A percentile compares a stretch with the other conserved stretches of the same genome.
Evolutionary conservation across 2,888 invertebrate species (phyloP).

Genomic region (Drosophila multiciliata): DNA sequence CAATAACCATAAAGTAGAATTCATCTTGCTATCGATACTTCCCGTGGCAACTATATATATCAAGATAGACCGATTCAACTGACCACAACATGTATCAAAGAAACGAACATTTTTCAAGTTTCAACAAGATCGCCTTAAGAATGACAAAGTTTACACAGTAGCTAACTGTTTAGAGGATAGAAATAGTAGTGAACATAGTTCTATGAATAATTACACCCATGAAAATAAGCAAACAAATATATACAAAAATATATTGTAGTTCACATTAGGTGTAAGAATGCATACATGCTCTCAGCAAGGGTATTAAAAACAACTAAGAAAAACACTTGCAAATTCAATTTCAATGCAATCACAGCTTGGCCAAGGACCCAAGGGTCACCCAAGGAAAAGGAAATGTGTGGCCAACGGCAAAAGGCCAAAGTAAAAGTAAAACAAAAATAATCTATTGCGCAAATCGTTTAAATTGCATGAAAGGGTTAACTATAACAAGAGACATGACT

Average conservation of each 20-base stretch:
- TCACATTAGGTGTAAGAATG: neutral
- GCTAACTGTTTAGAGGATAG: neutral
- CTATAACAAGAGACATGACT: conserved; percentile 44
- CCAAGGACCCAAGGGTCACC: conserved; percentile 8
- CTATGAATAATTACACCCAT: neutral
- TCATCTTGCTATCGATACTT: neutral
- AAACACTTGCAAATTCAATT: conserved; percentile 70
- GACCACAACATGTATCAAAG: neutral
- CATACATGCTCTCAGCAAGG: neutral
- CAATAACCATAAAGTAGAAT: neutral
- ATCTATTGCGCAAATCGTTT: conserved; percentile 68
- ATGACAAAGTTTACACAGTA: neutral
- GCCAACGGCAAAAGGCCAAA: conserved; percentile 24
- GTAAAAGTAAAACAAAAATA: conserved; percentile 42
- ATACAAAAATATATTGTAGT: neutral
- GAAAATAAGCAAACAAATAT: neutral
- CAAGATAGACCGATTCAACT: neutral
- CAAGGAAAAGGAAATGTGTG: conserved; percentile 25
- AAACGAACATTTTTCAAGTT: neutral
- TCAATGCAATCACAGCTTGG: conserved; percentile 64
- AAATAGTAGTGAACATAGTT: too few relatives aligned
- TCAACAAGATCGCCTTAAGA: neutral
- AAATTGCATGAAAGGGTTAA: conserved; percentile 59
- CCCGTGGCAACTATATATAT: neutral
- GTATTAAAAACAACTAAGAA: conserved; percentile 23